Conservation (phyloP, 2,113 vertebrate species). For the Hippoglossus stenolepis region DNA sequence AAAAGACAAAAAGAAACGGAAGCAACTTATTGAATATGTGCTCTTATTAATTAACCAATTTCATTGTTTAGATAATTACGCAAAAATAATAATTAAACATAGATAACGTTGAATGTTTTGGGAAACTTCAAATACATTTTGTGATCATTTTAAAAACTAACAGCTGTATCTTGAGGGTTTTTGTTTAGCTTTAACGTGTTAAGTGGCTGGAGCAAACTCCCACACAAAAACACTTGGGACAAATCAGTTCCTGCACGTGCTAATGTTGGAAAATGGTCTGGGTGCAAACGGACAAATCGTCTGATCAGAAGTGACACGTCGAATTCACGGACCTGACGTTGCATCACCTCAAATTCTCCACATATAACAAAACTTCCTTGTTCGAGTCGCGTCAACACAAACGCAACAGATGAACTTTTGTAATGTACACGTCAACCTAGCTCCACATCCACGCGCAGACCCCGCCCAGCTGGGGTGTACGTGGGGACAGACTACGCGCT, state of each 20-base stretch:
- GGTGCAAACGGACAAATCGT: not conserved
- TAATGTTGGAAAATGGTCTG: slow-evolving; percentile 10
- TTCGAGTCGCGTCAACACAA: slow-evolving; percentile 5
- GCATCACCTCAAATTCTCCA: slow-evolving; percentile 13
- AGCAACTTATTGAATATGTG: too few relatives aligned
- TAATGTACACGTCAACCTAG: slow-evolving; percentile 85
- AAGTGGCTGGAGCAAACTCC: not conserved
- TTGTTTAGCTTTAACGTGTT: not conserved
- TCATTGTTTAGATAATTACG: too few relatives aligned
- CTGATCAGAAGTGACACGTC: slow-evolving; percentile 40
- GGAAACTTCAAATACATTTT: too few relatives aligned
- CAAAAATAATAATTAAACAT: too few relatives aligned
- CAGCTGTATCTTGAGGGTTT: too few relatives aligned
- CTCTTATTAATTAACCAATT: too few relatives aligned
- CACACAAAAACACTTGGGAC: not conserved
- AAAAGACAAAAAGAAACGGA: too few relatives aligned
- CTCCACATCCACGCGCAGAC: slow-evolving; percentile 30
- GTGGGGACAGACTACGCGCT: slow-evolving; percentile 32
- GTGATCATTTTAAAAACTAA: too few relatives aligned
- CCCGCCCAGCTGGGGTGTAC: slow-evolving; percentile 58
- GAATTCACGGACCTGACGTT: not conserved
- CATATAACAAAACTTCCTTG: slow-evolving; percentile 45
- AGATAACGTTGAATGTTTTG: too few relatives aligned
- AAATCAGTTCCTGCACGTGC: not conserved
- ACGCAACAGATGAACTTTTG: slow-evolving; percentile 42